These are phyloP conservation scores for Siphamia tubifer DNA, from an alignment of 2,113 vertebrate species.

Conservation along the genomic window DNA sequence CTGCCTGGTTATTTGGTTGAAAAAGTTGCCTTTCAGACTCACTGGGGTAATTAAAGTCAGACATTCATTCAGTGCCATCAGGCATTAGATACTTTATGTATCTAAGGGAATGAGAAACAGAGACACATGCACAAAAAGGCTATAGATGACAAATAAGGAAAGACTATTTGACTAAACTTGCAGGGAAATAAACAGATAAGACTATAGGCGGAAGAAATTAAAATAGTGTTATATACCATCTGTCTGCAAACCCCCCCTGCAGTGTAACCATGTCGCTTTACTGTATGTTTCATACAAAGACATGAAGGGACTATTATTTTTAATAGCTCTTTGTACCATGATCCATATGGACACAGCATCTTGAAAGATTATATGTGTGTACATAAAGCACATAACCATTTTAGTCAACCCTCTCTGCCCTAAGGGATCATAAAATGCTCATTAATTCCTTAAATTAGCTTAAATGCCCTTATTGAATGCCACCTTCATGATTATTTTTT, in stretches of 20 bases:
- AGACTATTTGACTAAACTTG: not conserved
- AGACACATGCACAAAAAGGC: not conserved
- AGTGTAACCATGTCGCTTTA: not conserved
- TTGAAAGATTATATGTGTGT: constrained; percentile 60
- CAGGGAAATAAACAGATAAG: not conserved
- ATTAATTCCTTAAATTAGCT: constrained; percentile 77
- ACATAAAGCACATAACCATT: constrained; percentile 51
- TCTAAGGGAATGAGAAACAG: not conserved
- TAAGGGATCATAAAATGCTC: constrained; percentile 68
- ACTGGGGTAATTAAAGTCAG: constrained; percentile 40
- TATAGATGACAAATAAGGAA: not conserved
- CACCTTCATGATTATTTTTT: constrained; percentile 72
- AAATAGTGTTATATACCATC: not conserved
- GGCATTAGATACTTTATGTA: constrained; percentile 5
- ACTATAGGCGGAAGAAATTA: not conserved
- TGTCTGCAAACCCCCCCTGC: not conserved
- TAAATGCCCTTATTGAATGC: constrained; percentile 74
- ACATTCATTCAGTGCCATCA: constrained; percentile 16
- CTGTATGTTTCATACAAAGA: constrained; percentile 29
- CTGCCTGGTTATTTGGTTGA: constrained; percentile 18
- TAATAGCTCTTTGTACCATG: constrained; percentile 47
- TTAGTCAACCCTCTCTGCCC: constrained; percentile 39
- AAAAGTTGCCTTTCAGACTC: constrained; percentile 21
- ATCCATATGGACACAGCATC: constrained; percentile 68
- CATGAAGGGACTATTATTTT: constrained; percentile 34